Conservation (phyloP, 2,113 vertebrate species). For the Cettia cetti region DNA sequence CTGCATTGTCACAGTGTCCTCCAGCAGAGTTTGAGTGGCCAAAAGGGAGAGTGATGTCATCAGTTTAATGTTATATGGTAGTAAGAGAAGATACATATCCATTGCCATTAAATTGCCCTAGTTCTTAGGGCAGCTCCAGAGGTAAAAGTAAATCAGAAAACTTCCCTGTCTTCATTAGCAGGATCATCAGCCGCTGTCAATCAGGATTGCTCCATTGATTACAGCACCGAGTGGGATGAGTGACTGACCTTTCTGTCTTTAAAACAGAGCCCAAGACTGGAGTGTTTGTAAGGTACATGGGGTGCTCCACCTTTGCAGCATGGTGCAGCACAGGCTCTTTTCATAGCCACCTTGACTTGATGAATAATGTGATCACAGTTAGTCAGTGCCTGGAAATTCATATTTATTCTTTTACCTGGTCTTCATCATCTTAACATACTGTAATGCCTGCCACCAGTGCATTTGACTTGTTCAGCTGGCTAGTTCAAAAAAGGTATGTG, state of each 20-base stretch:
- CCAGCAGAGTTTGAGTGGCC: neutral
- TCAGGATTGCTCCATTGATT: conserved; percentile 22
- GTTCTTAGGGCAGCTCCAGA: neutral
- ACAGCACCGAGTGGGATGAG: neutral
- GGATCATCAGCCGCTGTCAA: neutral
- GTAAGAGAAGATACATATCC: neutral
- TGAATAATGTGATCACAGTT: neutral
- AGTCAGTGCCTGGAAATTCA: neutral
- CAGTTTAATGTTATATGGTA: neutral
- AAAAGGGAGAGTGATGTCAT: conserved; percentile 15
- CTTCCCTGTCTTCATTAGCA: neutral
- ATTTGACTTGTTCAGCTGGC: neutral
- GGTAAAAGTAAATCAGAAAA: conserved; percentile 6
- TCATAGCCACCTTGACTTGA: neutral
- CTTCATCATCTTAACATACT: neutral
- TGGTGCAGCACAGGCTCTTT: neutral
- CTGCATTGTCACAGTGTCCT: conserved; percentile 31
- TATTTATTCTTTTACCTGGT: neutral
- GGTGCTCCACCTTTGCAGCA: neutral
- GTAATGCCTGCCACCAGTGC: neutral
- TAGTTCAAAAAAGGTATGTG: neutral
- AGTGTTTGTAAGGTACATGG: neutral
- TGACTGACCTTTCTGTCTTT: conserved; percentile 5
- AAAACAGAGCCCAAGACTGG: neutral
- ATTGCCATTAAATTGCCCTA: neutral